These are phyloP conservation scores for Euplagia quadripunctaria DNA, from an alignment of 2,888 invertebrate genomes.

Conservation along the genomic window DNA sequence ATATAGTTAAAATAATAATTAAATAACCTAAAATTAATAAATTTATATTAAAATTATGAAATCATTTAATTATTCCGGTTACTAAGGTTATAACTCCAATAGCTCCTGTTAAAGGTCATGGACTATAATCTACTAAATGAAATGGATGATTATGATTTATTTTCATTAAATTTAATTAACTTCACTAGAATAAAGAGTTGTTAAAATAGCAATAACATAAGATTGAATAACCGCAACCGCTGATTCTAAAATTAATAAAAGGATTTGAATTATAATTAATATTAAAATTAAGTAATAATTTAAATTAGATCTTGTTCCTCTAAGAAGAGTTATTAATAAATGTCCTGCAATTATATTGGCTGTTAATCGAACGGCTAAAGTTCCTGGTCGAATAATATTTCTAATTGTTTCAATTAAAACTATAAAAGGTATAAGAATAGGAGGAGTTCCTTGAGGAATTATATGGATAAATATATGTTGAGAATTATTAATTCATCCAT, in stretches of 20 bases:
- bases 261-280: slow-evolving; percentile 80
- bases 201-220: slow-evolving; percentile 89
- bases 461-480: slow-evolving; percentile 90
- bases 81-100: slow-evolving; percentile 87
- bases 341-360: slow-evolving; percentile 94
- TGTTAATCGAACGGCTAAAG: slow-evolving; percentile 90
- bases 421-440: slow-evolving; percentile 90
- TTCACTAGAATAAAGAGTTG: slow-evolving; percentile 90
- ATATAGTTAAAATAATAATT: slow-evolving; percentile 83
- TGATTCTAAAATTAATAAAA: slow-evolving; percentile 86
- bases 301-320: slow-evolving; percentile 67
- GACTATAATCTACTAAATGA: slow-evolving; percentile 89
- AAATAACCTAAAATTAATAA: slow-evolving; percentile 84
- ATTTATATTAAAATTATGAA: slow-evolving; percentile 85
- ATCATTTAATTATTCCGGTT: slow-evolving; percentile 88
- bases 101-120: slow-evolving; percentile 89
- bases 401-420: slow-evolving; percentile 92
- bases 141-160: slow-evolving; percentile 87
- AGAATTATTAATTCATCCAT: slow-evolving; percentile 88
- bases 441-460: slow-evolving; percentile 90
- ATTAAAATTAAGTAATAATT: slow-evolving; percentile 64
- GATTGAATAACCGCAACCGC: slow-evolving; percentile 90
- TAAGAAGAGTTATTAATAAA: slow-evolving; percentile 89
- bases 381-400: slow-evolving; percentile 90
- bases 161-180: slow-evolving; percentile 84